Conservation (phyloP, 2,113 vertebrate genomes). For the Cynocephalus volans region DNA sequence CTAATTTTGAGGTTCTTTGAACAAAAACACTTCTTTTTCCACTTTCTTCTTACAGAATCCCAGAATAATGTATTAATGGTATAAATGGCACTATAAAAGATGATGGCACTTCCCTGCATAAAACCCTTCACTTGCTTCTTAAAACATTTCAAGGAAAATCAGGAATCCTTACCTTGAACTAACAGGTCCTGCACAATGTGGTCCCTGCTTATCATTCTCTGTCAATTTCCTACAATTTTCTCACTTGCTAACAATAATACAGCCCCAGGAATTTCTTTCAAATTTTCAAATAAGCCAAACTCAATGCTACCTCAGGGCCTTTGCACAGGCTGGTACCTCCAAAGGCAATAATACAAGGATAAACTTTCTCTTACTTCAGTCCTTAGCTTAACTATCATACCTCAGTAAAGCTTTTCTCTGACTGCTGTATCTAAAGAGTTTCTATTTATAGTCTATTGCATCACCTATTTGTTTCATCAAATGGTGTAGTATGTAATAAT, state of each 20-base stretch:
- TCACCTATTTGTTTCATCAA: not conserved
- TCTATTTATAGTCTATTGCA: not conserved
- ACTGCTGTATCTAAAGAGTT: not conserved
- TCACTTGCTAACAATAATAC: not conserved
- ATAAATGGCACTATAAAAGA: not conserved
- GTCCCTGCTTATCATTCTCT: not conserved
- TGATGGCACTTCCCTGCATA: not conserved
- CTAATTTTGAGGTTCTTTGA: not conserved
- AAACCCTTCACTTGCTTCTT: not conserved
- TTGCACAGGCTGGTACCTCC: not conserved
- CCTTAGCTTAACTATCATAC: not conserved
- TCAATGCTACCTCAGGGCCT: not conserved
- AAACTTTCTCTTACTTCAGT: not conserved
- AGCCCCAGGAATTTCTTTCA: not conserved
- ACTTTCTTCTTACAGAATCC: not conserved
- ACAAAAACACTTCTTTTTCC: not conserved
- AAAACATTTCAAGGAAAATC: constrained; percentile 27
- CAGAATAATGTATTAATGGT: not conserved
- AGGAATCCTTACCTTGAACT: not conserved
- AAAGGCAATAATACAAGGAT: not conserved
- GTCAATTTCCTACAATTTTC: not conserved
- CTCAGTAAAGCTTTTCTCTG: not conserved
- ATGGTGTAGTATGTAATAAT: not conserved
- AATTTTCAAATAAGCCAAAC: not conserved
- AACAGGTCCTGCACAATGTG: not conserved